Conservation (phyloP, 2,888 invertebrate genomes). For the Lamellibrachia satsuma region DNA sequence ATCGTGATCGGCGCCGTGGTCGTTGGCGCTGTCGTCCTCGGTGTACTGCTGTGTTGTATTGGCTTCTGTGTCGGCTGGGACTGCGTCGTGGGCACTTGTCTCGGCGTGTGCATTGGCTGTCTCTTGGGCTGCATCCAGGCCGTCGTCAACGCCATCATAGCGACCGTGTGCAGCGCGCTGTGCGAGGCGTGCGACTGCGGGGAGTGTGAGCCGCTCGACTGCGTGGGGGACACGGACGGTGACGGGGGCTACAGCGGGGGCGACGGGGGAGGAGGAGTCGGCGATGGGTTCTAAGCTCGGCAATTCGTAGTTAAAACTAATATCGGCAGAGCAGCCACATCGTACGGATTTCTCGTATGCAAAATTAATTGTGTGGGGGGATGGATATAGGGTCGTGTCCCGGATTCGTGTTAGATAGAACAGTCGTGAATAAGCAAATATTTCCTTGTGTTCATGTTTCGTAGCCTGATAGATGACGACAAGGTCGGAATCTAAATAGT, state of each 20-base stretch:
- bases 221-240: conserved; percentile 24
- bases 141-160: conserved; percentile 33
- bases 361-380: too few species aligned
- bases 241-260: conserved; percentile 21
- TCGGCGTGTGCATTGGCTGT: conserved; percentile 32
- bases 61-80: conserved; percentile 34
- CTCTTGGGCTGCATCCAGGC: conserved; percentile 29
- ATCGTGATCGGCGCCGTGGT: conserved; percentile 30
- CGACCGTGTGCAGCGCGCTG: conserved; percentile 8
- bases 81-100: conserved; percentile 34
- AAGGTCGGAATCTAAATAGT: too few species aligned
- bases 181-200: conserved; percentile 32
- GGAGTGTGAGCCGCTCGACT: conserved; percentile 32
- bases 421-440: too few species aligned
- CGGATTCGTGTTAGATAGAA: too few species aligned
- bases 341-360: too few species aligned
- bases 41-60: conserved; percentile 26
- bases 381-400: too few species aligned
- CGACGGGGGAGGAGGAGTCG: not conserved
- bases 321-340: too few species aligned
- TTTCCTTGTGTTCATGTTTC: too few species aligned
- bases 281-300: not conserved
- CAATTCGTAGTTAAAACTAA: too few species aligned
- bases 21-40: conserved; percentile 21
- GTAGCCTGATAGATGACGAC: too few species aligned